Conservation (phyloP, 2,113 vertebrate species). For the Pelobates fuscus region DNA sequence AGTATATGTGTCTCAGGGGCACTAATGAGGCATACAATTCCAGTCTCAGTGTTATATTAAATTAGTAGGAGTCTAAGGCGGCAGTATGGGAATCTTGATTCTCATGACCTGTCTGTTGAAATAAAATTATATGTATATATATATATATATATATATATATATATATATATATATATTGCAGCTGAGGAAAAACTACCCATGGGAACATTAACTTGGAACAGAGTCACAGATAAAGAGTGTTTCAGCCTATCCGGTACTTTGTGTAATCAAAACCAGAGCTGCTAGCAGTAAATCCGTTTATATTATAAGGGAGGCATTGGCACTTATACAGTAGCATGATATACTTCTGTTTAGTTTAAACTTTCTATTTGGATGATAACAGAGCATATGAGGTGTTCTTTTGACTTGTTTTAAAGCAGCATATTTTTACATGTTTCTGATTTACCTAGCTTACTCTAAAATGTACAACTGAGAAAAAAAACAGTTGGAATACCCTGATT, state of each 20-base stretch:
- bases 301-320: constrained; percentile 23
- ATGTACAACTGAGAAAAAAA: no score
- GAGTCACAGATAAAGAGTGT: constrained; percentile 1
- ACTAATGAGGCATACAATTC: no score
- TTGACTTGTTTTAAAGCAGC: constrained; percentile 6
- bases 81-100: no score
- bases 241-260: constrained; percentile 2
- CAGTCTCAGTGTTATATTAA: no score
- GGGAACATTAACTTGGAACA: neutral
- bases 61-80: no score
- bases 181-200: neutral
- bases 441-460: constrained; percentile 5
- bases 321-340: constrained; percentile 35
- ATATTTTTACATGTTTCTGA: constrained; percentile 2
- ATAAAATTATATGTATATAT: no score
- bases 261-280: constrained; percentile 39
- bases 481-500: no score
- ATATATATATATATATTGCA: no score
- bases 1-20: no score
- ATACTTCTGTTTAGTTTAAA: constrained; percentile 43
- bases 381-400: constrained; percentile 10
- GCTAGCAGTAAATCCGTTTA: constrained; percentile 27
- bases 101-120: no score
- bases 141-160: no score
- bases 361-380: constrained; percentile 22